These are phyloP conservation scores for Pinna nobilis DNA, from an alignment of 1,140 invertebrate species.

Conservation along the genomic window DNA sequence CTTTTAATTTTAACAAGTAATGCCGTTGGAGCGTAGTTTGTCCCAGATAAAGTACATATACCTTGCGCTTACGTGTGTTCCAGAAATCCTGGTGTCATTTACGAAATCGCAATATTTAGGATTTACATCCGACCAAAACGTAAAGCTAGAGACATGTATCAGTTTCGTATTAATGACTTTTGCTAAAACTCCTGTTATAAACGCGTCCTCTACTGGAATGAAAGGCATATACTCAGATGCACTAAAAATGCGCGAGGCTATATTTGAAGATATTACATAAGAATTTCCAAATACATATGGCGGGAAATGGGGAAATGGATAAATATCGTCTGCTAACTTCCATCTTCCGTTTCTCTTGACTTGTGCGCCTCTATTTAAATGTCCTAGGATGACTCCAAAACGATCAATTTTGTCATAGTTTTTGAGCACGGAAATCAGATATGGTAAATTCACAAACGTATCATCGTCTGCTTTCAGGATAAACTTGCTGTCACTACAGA, in stretches of 20 bases:
- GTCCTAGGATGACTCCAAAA: slow-evolving; percentile 36
- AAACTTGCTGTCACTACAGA: slow-evolving; percentile 77
- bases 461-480: slow-evolving; percentile 78
- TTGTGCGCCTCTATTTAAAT: slow-evolving; percentile 46
- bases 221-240: slow-evolving; percentile 58
- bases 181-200: slow-evolving; percentile 74
- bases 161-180: slow-evolving; percentile 48
- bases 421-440: slow-evolving; percentile 50
- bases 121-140: slow-evolving; percentile 39
- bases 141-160: slow-evolving; percentile 40
- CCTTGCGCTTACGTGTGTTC: slow-evolving; percentile 36
- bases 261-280: slow-evolving; percentile 62
- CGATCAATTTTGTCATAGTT: slow-evolving; percentile 24
- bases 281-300: slow-evolving; percentile 63
- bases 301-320: slow-evolving; percentile 59
- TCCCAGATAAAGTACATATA: slow-evolving; percentile 46
- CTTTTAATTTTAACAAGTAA: slow-evolving; percentile 8
- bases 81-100: slow-evolving; percentile 31
- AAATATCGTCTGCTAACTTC: slow-evolving; percentile 56
- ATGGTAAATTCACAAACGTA: slow-evolving; percentile 75
- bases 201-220: slow-evolving; percentile 74
- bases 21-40: slow-evolving; percentile 14
- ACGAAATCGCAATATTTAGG: slow-evolving; percentile 47
- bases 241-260: slow-evolving; percentile 48
- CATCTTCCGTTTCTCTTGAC: slow-evolving; percentile 62